Conservation (phyloP, 1,140 invertebrate genomes). For the Platyura marginata region DNA sequence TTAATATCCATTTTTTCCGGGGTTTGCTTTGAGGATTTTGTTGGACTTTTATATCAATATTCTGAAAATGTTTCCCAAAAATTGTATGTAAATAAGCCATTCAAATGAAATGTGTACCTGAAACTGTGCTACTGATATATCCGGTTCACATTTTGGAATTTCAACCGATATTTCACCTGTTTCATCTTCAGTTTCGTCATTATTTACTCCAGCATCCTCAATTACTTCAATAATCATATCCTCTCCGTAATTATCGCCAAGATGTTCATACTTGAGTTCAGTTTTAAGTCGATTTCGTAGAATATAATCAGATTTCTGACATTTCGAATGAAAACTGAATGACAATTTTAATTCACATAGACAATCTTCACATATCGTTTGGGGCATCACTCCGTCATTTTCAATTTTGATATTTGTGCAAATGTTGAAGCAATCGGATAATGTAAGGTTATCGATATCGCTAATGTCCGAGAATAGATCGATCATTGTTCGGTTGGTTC, state of each 20-base stretch:
- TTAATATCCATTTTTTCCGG: no score
- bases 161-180: not conserved
- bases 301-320: not conserved
- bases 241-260: no score
- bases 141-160: not conserved
- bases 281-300: no score
- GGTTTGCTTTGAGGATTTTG: no score
- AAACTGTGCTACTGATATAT: not conserved
- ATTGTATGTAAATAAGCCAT: no score
- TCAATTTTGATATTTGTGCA: not conserved
- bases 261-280: no score
- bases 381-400: not conserved
- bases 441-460: not conserved
- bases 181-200: not conserved
- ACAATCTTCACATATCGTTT: not conserved
- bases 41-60: no score
- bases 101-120: not conserved
- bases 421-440: not conserved
- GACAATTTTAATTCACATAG: not conserved
- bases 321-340: not conserved
- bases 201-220: not conserved
- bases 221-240: not conserved
- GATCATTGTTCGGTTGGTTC: not conserved
- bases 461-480: not conserved
- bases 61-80: no score